These are phyloP conservation scores for Turritopsis rubra DNA, from an alignment of 30 jellyfish, hydroid and myxozoan species.

Conservation along the genomic window DNA sequence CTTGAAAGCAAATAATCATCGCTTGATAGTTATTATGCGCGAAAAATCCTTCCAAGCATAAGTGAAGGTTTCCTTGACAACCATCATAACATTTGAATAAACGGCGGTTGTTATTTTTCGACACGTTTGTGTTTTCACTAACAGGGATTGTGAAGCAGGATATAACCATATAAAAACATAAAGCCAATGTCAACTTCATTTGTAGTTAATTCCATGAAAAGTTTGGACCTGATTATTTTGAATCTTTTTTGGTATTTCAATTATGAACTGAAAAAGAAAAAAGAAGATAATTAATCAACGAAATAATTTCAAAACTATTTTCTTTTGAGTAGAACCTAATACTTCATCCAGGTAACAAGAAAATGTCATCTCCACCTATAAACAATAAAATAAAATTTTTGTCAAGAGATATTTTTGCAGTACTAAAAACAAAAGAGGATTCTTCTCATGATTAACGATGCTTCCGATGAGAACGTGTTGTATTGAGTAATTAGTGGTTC, in stretches of 20 bases:
- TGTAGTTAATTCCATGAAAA: neutral
- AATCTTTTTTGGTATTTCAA: too few species aligned
- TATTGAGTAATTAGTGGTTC: neutral
- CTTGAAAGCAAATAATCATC: neutral
- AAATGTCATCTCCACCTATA: too few species aligned
- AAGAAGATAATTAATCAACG: too few species aligned
- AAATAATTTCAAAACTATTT: too few species aligned
- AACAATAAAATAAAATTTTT: too few species aligned
- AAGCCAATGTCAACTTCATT: neutral
- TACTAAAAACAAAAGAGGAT: neutral
- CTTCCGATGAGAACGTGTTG: neutral
- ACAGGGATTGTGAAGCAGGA: neutral
- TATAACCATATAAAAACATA: neutral
- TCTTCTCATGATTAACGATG: neutral
- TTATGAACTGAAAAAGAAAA: neutral
- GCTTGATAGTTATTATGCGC: neutral
- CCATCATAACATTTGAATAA: neutral
- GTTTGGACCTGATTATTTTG: neutral
- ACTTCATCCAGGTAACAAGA: too few species aligned
- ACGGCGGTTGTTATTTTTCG: neutral
- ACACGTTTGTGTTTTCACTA: neutral
- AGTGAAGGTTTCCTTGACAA: neutral
- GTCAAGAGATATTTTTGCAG: too few species aligned
- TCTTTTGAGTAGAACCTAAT: too few species aligned
- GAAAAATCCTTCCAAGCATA: neutral